Evolutionary conservation across 2,888 invertebrate species (phyloP).

Genomic region (Bombyx huttoni): DNA sequence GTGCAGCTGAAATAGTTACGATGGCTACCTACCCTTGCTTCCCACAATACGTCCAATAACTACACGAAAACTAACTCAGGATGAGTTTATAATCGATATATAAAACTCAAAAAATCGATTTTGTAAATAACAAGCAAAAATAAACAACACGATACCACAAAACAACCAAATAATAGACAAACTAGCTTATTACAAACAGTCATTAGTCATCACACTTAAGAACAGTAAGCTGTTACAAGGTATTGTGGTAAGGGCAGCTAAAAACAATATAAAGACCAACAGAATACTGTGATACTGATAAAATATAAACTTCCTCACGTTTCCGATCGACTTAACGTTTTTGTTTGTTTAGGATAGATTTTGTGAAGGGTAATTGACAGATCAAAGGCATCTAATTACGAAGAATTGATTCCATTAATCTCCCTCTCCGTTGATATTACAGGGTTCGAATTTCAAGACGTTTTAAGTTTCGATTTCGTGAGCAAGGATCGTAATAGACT

Average conservation of each 20-base stretch:
- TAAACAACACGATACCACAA: neutral
- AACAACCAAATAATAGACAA: neutral
- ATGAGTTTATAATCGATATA: too few species aligned
- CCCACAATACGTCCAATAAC: too few species aligned
- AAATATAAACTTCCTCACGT: slow-evolving; percentile 25
- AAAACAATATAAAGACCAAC: slow-evolving; percentile 21
- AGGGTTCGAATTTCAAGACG: neutral
- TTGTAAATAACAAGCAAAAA: neutral
- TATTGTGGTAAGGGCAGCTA: slow-evolving; percentile 17
- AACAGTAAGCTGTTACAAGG: slow-evolving; percentile 11
- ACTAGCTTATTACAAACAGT: neutral
- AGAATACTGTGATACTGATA: slow-evolving; percentile 11
- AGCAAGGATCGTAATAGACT: neutral
- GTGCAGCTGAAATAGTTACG: too few species aligned
- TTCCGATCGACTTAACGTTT: slow-evolving; percentile 21
- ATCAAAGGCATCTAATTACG: slow-evolving; percentile 40
- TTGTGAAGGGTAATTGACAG: slow-evolving; percentile 35
- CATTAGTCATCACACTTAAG: neutral
- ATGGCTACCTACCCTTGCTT: too few species aligned
- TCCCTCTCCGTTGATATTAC: neutral
- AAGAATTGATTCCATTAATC: slow-evolving; percentile 23
- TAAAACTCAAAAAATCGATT: too few species aligned
- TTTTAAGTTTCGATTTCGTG: neutral
- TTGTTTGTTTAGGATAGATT: slow-evolving; percentile 45
- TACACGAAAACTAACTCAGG: too few species aligned